phyloP scores from a whole-genome alignment of 2,113 vertebrate genomes.

The Chaenogobius annularis region DNA sequence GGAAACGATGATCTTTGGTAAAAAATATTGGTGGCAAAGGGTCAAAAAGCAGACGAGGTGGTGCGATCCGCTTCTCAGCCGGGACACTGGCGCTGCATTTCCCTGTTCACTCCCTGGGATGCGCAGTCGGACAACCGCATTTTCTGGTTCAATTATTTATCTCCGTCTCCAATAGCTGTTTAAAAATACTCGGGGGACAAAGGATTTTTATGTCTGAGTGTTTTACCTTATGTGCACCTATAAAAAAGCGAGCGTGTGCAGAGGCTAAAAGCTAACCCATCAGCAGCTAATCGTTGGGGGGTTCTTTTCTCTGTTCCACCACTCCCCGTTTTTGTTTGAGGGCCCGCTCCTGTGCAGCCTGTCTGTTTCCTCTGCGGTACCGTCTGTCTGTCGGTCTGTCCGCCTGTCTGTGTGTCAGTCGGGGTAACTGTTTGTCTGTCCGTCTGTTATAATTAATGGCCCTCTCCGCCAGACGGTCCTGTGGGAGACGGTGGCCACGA shows the following conservation, averaged over 20 bases:
- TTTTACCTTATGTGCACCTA: constrained; percentile 26
- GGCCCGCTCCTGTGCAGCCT: constrained; percentile 64
- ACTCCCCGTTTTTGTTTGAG: constrained; percentile 68
- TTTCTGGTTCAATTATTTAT: constrained; percentile 69
- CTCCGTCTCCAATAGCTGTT: constrained; percentile 55
- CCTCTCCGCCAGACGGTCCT: constrained; percentile 58
- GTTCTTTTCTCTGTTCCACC: constrained; percentile 37
- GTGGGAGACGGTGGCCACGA: constrained; percentile 59
- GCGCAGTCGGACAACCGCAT: constrained; percentile 76
- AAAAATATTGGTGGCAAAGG: constrained; percentile 26
- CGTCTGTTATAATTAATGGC: constrained; percentile 70
- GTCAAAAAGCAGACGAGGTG: constrained; percentile 36
- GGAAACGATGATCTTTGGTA: constrained; percentile 59
- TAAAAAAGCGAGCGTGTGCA: not conserved
- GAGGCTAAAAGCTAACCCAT: constrained; percentile 5
- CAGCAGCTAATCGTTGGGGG: constrained; percentile 30
- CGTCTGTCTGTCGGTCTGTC: constrained; percentile 58
- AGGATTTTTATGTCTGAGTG: constrained; percentile 49
- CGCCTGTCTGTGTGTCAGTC: constrained; percentile 36
- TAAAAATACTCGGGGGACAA: constrained; percentile 50
- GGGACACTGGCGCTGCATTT: constrained; percentile 75
- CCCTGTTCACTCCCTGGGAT: constrained; percentile 72
- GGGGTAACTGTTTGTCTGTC: constrained; percentile 53
- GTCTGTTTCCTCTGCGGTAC: constrained; percentile 67
- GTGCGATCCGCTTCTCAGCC: constrained; percentile 63